Evolutionary conservation across 2,113 vertebrate species (phyloP), one percentile per base, ranked within the genome.

Genomic region (Cynoglossus semilaevis): DNA sequence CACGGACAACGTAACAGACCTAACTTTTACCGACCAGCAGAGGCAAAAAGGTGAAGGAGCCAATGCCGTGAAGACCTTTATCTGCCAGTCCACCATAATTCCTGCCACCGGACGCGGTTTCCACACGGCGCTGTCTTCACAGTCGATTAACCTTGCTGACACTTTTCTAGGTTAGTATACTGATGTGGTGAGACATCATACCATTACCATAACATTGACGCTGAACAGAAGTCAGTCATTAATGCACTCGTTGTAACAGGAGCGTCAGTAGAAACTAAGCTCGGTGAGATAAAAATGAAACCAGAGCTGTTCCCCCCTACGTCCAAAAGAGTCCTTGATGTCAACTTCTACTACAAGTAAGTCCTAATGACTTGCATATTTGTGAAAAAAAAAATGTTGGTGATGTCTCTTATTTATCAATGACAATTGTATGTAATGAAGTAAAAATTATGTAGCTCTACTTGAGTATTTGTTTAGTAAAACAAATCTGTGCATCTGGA

Each of bases 21-120:
- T 96, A 8, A 92, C 96, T 7, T 72, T 91, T 48, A 91, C 92
- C 14, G 93, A 95, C 51, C 81, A 91, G 71, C 93, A 92, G 68
- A 79, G 81, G 22, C 93, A 94, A 55, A 91, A 92, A 46, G 91
- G 91, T 16, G 94, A 96, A 64, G 90, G 92, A 8, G 81, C 87
- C 13, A 94, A 86, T 43, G 76, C 91, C 17, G 89, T 97, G 56
- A 91, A 93, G 72, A 89, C 94, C 40, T 98, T 97, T 85, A 91
- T 98, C 54, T 99, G 97, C 76, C 96, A 96, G 63, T 97, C 96
- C 45, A 99, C 96, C 1, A 93, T 99, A 79, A 97, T 99, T 79
- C 97, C 96, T 0, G 95, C 97, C 0, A 94, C 93, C 70, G 96
- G 94, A 73, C 93, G 94, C 75, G 94, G 96, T 51, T 96, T 98